Percentiles rank a stretch among this genome's conserved stretches.
Conservation (phyloP, 2,113 vertebrate genomes). For the Zosterops pallidus region DNA sequence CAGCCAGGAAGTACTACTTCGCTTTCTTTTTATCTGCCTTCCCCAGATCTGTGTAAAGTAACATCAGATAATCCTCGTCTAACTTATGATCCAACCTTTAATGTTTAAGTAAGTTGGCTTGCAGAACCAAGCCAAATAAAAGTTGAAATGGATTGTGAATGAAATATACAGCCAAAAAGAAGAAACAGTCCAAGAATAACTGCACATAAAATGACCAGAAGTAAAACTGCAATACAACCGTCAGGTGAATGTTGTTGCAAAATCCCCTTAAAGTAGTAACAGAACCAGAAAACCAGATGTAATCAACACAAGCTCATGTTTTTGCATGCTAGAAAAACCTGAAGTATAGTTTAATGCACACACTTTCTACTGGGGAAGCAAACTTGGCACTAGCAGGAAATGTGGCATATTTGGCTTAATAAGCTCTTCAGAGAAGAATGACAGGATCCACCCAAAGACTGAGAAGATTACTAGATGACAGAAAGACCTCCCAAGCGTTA, state of each 20-base stretch:
- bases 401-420: accelerated
- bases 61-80: neutral
- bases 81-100: neutral
- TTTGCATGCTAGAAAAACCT: neutral
- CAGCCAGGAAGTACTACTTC: neutral
- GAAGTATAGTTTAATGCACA: neutral
- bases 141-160: neutral
- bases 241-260: neutral
- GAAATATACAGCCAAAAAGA: neutral
- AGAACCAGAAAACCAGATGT: neutral
- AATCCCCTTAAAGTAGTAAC: neutral
- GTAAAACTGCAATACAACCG: neutral
- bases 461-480: neutral
- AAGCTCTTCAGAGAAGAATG: neutral
- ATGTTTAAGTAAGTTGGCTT: neutral
- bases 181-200: neutral
- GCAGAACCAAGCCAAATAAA: neutral
- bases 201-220: neutral
- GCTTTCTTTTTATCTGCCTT: neutral
- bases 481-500: neutral
- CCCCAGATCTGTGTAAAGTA: neutral
- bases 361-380: neutral
- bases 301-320: neutral
- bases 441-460: neutral
- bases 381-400: neutral